Conservation (phyloP, 1,140 invertebrate genomes). For the Philopotamus ludificatus region DNA sequence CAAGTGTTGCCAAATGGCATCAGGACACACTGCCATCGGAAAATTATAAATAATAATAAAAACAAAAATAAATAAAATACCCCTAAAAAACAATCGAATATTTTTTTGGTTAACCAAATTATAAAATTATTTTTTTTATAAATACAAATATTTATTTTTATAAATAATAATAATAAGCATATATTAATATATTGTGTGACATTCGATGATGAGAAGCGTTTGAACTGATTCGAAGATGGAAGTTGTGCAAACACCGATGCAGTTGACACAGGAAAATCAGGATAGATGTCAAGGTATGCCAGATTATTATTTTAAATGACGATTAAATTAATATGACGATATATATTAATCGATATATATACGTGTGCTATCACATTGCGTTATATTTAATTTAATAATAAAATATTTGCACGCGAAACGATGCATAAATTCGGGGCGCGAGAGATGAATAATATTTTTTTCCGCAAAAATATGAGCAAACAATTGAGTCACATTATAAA, state of each 20-base stretch:
- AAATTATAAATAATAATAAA: too few species aligned
- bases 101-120: too few species aligned
- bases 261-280: constrained; percentile 51
- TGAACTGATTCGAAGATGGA: constrained; percentile 47
- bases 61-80: too few species aligned
- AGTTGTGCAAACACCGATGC: constrained; percentile 51
- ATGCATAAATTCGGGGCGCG: neutral
- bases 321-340: neutral
- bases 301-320: constrained; percentile 1
- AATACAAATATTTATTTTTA: too few species aligned
- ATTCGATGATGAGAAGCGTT: too few species aligned
- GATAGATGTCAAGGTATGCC: constrained; percentile 45
- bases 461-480: neutral
- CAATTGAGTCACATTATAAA: too few species aligned
- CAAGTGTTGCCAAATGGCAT: neutral
- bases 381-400: neutral
- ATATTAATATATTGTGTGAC: too few species aligned
- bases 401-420: neutral
- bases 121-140: too few species aligned
- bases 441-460: neutral
- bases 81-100: too few species aligned
- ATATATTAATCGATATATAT: neutral
- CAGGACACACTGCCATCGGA: neutral
- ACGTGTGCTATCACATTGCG: too few species aligned
- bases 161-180: too few species aligned